Conservation (phyloP, 2,888 invertebrate species). For the Tanypteryx hageni region DNA sequence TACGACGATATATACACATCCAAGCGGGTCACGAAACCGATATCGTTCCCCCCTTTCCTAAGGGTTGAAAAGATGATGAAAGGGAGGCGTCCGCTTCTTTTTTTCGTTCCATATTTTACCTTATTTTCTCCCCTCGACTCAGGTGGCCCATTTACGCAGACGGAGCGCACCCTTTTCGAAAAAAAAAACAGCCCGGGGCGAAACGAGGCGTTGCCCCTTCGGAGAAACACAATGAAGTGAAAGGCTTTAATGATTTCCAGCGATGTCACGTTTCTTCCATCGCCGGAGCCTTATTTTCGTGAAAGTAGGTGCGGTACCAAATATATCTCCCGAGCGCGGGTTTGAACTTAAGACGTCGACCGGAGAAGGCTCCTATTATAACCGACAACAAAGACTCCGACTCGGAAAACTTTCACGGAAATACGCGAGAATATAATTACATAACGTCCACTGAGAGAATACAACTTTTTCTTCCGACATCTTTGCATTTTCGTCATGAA, state of each 20-base stretch:
- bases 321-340: background rate
- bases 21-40: background rate
- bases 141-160: slow-evolving; percentile 5
- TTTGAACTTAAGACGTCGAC: background rate
- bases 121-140: no score
- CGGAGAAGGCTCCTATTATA: background rate
- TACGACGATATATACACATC: background rate
- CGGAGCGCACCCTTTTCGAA: background rate
- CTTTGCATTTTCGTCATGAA: no score
- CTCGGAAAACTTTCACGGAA: no score
- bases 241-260: slow-evolving; percentile 28
- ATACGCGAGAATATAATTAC: no score
- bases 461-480: no score
- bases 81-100: background rate
- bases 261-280: background rate
- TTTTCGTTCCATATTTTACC: background rate
- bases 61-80: background rate
- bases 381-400: background rate
- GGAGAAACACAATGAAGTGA: slow-evolving; percentile 10
- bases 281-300: slow-evolving; percentile 9
- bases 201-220: slow-evolving; percentile 6
- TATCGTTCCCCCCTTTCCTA: no score
- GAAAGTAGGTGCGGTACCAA: slow-evolving; percentile 8
- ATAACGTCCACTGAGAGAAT: no score
- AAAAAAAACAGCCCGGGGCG: slow-evolving; percentile 22